These are phyloP conservation scores for Nematostella vectensis DNA, from an alignment of 92 coral and sea anemone genomes.

Conservation along the genomic window DNA sequence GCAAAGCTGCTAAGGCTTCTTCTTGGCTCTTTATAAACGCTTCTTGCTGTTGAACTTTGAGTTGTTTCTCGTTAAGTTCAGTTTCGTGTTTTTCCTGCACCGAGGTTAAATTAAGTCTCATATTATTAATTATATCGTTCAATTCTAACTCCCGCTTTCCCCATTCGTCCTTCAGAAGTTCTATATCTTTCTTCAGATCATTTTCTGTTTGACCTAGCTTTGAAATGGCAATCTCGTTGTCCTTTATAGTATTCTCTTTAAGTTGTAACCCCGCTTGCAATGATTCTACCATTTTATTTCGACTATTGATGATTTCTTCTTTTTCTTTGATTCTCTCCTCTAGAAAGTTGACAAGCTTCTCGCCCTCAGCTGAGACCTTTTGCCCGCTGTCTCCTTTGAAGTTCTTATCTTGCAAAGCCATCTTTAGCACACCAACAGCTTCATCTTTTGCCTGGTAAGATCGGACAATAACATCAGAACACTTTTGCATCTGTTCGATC, in stretches of 20 bases:
- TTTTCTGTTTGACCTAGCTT: neutral
- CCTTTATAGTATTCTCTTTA: slow-evolving; percentile 5
- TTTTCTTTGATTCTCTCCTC: slow-evolving; percentile 77
- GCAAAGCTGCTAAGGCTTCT: slow-evolving; percentile 25
- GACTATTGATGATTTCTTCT: slow-evolving; percentile 47
- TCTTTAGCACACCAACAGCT: slow-evolving; percentile 81
- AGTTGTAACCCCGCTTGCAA: slow-evolving; percentile 44
- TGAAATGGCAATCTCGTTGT: slow-evolving; percentile 4
- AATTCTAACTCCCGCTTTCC: slow-evolving; percentile 7
- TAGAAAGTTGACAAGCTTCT: slow-evolving; percentile 63
- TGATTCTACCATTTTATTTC: slow-evolving; percentile 31
- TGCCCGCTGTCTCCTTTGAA: slow-evolving; percentile 50
- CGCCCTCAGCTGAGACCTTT: slow-evolving; percentile 52
- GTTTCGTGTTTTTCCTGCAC: slow-evolving; percentile 55
- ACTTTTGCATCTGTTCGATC: too few species aligned
- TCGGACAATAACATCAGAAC: neutral
- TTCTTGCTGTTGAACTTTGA: slow-evolving; percentile 16
- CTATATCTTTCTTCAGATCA: slow-evolving; percentile 17
- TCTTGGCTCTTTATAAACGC: slow-evolving; percentile 8
- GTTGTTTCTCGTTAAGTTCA: slow-evolving; percentile 46
- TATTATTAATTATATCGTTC: neutral
- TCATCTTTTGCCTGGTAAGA: slow-evolving; percentile 89
- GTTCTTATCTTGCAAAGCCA: slow-evolving; percentile 84
- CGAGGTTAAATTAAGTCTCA: slow-evolving; percentile 12
- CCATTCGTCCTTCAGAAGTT: slow-evolving; percentile 23